Base-by-base conservation (phyloP, 1,140 invertebrate species). In the Lerema accius region DNA sequence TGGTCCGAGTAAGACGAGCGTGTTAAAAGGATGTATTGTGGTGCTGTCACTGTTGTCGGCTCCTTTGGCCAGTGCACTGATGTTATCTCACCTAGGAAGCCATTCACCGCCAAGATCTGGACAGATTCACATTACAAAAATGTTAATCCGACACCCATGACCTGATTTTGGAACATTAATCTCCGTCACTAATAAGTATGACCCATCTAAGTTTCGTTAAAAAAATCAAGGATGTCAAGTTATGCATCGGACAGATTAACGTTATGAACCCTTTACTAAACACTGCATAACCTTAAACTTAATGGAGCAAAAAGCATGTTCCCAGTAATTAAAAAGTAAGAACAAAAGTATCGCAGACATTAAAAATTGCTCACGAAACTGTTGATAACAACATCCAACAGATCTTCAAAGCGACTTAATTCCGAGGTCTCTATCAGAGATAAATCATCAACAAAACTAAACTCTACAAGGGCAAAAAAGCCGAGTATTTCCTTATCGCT, bases 21-120 rank as follows among this genome's bases (percentile, higher is more conserved):
- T 84, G 81, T 86, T 86, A 88, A 87, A 88, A 81, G 81, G 80
- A 72, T 73, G 80, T 76, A 83, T 86, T 89, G 80, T 89, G 72
- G 69, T 65, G 69, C 79, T 84, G 82, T 86, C 83, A 81, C 81
- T 84, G 76, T 43, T 51, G 68, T 72, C 82, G 82, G 82, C 78
- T 65, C 76, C 86, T 85, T 86, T 85, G 77, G 53, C 61, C 49
- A 50, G 56, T 59, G 70, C 67, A 62, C 68, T 68, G 78, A 84
- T 79, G 73, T 75, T 78, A 84, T 83, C 83, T 72, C 76, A 65
- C 71, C 56, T 73, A 81, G 78, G 74, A 81, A 79, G 68, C 68
- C 72, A 67, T 60, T 71, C 69, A 59, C 67, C 53, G 64, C 63
- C 63, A 67, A 51, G 62, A 63, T 69, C 60, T 60, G 40, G 43